Evolutionary conservation across 2,888 invertebrate species (phyloP).

Genomic region (Mesorhabditis sp.): DNA sequence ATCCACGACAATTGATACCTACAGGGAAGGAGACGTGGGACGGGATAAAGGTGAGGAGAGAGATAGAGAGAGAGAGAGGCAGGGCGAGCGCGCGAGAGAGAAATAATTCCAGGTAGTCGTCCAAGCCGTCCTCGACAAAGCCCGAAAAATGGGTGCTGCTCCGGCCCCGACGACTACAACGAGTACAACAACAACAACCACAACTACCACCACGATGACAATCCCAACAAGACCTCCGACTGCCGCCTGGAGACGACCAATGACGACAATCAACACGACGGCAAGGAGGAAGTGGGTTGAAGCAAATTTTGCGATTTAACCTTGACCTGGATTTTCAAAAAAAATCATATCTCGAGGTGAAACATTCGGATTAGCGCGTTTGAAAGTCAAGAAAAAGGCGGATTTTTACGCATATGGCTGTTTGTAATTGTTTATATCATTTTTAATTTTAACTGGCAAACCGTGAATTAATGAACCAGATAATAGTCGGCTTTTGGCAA

Average conservation of each 20-base stretch:
- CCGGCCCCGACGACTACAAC: constrained; percentile 16
- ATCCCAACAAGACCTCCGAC: background rate
- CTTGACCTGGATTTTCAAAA: background rate
- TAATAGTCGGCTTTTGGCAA: too few relatives aligned
- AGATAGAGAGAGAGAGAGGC: too few relatives aligned
- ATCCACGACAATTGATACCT: constrained; percentile 52
- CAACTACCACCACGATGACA: background rate
- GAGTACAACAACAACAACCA: constrained; percentile 6
- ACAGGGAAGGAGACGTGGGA: constrained; percentile 57
- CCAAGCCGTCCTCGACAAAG: constrained; percentile 40
- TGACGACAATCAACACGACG: background rate
- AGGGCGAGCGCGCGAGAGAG: too few relatives aligned
- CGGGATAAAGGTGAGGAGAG: constrained; percentile 38
- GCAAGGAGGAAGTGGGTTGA: background rate
- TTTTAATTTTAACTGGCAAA: too few relatives aligned
- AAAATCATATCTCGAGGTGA: background rate
- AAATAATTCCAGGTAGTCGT: constrained; percentile 33
- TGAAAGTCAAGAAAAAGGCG: background rate
- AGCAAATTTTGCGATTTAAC: too few relatives aligned
- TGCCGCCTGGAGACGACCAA: background rate
- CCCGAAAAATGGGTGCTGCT: constrained; percentile 8
- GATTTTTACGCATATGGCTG: too few relatives aligned
- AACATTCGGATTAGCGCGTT: background rate
- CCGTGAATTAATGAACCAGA: too few relatives aligned
- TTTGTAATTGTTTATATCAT: too few relatives aligned